These are phyloP conservation scores for Sebastes taczanowskii DNA, from an alignment of 2,797 vertebrate species.

Conservation along the genomic window DNA sequence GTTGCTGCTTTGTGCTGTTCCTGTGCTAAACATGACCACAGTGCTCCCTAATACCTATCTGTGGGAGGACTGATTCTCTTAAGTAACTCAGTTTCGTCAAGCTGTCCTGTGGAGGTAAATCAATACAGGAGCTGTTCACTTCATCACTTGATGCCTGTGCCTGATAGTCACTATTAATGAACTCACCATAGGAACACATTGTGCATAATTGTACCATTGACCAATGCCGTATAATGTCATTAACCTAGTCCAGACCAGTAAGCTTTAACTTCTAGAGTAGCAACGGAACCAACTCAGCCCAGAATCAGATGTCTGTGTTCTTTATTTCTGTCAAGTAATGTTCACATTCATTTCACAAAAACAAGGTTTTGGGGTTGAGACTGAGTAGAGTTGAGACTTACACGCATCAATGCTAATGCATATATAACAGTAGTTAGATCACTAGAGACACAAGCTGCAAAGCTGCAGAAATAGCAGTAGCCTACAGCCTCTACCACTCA, in stretches of 20 bases:
- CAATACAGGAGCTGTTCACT: conserved; percentile 27
- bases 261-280: neutral
- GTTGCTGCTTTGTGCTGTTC: conserved; percentile 23
- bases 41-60: conserved; percentile 3
- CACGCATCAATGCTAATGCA: neutral
- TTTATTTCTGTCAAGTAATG: neutral
- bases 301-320: neutral
- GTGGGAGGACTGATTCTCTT: conserved; percentile 26
- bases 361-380: neutral
- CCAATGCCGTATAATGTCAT: neutral
- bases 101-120: conserved; percentile 24
- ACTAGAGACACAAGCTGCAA: neutral
- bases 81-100: conserved; percentile 38
- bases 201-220: neutral
- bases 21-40: conserved; percentile 39
- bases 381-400: neutral
- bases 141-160: conserved; percentile 7
- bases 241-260: neutral
- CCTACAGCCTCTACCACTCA: neutral
- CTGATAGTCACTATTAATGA: conserved; percentile 20
- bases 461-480: conserved; percentile 1
- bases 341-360: neutral
- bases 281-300: neutral
- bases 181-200: neutral
- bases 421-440: neutral